Percentiles rank a stretch among this genome's conserved stretches.
These are phyloP conservation scores for Himalopsyche phryganea DNA, from an alignment of 1,140 invertebrate genomes.

Conservation along the genomic window DNA sequence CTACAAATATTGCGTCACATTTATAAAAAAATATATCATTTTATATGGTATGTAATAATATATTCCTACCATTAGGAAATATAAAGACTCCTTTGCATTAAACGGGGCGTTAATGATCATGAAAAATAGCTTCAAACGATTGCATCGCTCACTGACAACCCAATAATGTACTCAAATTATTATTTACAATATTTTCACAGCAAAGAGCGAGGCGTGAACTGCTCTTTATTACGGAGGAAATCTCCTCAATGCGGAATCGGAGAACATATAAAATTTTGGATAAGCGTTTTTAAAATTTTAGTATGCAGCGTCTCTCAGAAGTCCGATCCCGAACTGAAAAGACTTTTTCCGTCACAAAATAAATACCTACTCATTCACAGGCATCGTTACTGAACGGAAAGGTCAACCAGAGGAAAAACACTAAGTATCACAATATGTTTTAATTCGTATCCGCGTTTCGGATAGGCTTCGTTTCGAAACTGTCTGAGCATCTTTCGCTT, in stretches of 20 bases:
- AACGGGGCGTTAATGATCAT: too few relatives aligned
- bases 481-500: too few relatives aligned
- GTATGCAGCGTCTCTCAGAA: background rate
- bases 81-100: too few relatives aligned
- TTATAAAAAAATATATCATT: too few relatives aligned
- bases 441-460: background rate
- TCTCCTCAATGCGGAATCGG: conserved; percentile 5
- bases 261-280: background rate
- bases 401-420: background rate
- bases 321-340: background rate
- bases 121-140: too few relatives aligned
- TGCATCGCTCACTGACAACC: background rate
- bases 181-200: conserved; percentile 3
- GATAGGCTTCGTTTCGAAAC: too few relatives aligned
- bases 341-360: background rate
- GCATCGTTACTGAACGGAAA: conserved; percentile 1
- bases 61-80: too few relatives aligned
- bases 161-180: background rate
- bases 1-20: too few relatives aligned
- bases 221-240: conserved; percentile 4
- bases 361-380: background rate
- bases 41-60: too few relatives aligned
- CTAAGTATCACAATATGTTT: conserved; percentile 7
- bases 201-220: background rate
- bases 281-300: conserved; percentile 1